Conservation (phyloP, 1,140 invertebrate genomes). For the Pararge aegeria region DNA sequence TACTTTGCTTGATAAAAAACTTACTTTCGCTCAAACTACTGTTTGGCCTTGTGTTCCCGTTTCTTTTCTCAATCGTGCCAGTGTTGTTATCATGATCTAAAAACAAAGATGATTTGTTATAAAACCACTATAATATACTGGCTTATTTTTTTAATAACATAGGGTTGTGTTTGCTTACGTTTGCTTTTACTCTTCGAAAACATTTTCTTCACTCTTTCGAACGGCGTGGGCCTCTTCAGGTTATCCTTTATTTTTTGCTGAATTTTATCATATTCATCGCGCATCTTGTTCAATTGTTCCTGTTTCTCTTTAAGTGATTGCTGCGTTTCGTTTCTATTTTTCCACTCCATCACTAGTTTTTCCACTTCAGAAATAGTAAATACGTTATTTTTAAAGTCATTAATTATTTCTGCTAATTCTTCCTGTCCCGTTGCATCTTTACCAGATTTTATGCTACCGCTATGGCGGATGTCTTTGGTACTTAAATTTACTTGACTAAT, state of each 20-base stretch:
- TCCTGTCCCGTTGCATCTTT: conserved; percentile 81
- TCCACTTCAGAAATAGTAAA: conserved; percentile 92
- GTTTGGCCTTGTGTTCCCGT: conserved; percentile 66
- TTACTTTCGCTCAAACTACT: conserved; percentile 73
- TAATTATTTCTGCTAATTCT: conserved; percentile 92
- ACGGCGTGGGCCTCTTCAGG: conserved; percentile 87
- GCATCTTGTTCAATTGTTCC: conserved; percentile 88
- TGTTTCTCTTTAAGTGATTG: conserved; percentile 92
- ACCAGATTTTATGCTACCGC: conserved; percentile 65
- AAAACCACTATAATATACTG: neutral
- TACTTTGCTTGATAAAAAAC: conserved; percentile 23
- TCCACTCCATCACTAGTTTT: conserved; percentile 91
- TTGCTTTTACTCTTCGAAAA: conserved; percentile 82
- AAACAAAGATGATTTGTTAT: conserved; percentile 31
- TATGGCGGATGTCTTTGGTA: conserved; percentile 62
- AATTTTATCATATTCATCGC: conserved; percentile 89
- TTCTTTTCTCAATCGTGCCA: conserved; percentile 68
- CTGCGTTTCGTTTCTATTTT: conserved; percentile 90
- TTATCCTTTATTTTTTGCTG: conserved; percentile 87
- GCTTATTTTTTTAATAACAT: neutral
- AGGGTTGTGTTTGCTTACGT: conserved; percentile 40
- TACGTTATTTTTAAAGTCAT: conserved; percentile 94
- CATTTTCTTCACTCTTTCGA: conserved; percentile 88
- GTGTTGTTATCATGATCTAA: conserved; percentile 59
- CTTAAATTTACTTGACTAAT: conserved; percentile 72